A percentile compares a stretch with the other conserved stretches of the same genome.
These are phyloP conservation scores for Anneissia japonica DNA, from an alignment of 35 echinoderm and acorn worm genomes.

Conservation along the genomic window DNA sequence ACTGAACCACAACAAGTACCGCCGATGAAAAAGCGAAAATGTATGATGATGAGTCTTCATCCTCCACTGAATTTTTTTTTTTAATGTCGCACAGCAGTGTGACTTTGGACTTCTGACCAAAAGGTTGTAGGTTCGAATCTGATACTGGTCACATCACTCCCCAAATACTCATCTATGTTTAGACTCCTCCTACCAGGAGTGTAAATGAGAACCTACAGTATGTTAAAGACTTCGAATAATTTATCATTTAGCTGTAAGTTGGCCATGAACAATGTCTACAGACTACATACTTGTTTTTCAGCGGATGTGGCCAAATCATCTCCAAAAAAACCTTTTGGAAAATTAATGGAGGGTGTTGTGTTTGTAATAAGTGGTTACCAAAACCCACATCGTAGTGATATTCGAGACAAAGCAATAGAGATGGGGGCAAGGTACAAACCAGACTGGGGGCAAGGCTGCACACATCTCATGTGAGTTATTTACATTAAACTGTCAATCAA, in stretches of 20 bases:
- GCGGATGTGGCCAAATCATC: conserved; percentile 14
- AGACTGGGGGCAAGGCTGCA: conserved; percentile 82
- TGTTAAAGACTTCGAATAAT: too few relatives aligned
- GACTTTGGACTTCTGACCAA: too few relatives aligned
- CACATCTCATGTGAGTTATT: conserved; percentile 87
- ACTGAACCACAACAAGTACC: background rate
- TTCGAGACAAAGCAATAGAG: conserved; percentile 75
- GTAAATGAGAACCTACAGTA: too few relatives aligned
- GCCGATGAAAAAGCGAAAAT: background rate
- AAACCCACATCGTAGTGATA: conserved; percentile 67
- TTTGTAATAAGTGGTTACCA: conserved; percentile 91
- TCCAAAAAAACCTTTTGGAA: conserved; percentile 19
- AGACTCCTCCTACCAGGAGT: too few relatives aligned
- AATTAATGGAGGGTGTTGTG: conserved; percentile 71
- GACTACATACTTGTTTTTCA: background rate
- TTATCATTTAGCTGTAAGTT: too few relatives aligned
- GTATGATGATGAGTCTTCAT: background rate
- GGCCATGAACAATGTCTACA: too few relatives aligned
- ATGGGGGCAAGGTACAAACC: conserved; percentile 89
- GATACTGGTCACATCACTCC: too few relatives aligned
- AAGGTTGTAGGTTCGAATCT: too few relatives aligned
- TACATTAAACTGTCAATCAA: background rate
- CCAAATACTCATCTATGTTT: too few relatives aligned
- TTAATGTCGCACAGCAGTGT: too few relatives aligned
- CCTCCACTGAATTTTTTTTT: too few relatives aligned